Evolutionary conservation across 2,113 vertebrate genomes (phyloP).

Genomic region (Picathartes gymnocephalus): DNA sequence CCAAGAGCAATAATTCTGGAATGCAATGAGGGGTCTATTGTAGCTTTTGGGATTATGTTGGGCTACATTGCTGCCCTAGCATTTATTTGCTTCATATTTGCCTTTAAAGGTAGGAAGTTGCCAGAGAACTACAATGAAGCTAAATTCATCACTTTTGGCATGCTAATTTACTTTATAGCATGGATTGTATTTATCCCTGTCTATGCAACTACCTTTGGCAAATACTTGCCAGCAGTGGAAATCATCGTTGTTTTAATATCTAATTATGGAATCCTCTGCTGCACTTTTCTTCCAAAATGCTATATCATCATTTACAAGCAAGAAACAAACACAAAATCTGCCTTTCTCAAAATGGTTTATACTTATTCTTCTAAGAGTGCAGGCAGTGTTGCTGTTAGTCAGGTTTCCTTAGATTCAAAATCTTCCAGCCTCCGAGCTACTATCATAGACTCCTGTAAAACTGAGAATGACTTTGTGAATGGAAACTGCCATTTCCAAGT

Average conservation of each 20-base stretch:
- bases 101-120: constrained; percentile 86
- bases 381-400: constrained; percentile 60
- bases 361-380: constrained; percentile 77
- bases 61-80: constrained; percentile 80
- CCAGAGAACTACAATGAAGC: constrained; percentile 89
- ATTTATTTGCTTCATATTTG: constrained; percentile 83
- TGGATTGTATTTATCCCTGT: constrained; percentile 87
- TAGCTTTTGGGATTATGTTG: constrained; percentile 82
- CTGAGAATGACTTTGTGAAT: constrained; percentile 26
- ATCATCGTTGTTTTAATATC: constrained; percentile 88
- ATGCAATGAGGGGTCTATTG: constrained; percentile 80
- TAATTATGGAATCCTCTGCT: constrained; percentile 84
- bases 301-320: constrained; percentile 86
- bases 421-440: not conserved
- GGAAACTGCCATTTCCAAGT: constrained; percentile 30
- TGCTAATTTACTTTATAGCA: constrained; percentile 89
- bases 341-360: constrained; percentile 82
- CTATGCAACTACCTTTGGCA: constrained; percentile 80
- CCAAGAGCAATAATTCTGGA: constrained; percentile 73
- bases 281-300: constrained; percentile 87
- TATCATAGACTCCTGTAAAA: not conserved
- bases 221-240: constrained; percentile 85
- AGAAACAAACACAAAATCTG: constrained; percentile 82
- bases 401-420: constrained; percentile 52
- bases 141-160: constrained; percentile 89